These are phyloP conservation scores for Coenonympha arcania DNA, from an alignment of 2,888 invertebrate species.

Conservation along the genomic window DNA sequence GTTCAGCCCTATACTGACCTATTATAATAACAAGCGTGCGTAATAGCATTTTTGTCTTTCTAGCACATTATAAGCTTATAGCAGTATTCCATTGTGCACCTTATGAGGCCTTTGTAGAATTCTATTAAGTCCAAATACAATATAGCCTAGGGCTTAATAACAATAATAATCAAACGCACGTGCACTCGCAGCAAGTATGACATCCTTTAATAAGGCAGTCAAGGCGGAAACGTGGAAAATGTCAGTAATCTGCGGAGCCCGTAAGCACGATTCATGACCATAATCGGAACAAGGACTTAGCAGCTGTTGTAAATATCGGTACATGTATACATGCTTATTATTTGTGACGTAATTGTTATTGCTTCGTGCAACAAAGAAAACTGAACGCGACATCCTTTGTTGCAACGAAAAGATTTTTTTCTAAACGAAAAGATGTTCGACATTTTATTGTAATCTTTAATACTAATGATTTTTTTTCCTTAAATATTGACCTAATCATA, in stretches of 20 bases:
- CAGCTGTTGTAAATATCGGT: conserved; percentile 70
- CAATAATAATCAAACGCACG: conserved; percentile 47
- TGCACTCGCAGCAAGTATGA: conserved; percentile 47
- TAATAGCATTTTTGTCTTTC: conserved; percentile 14
- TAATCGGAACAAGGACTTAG: conserved; percentile 71
- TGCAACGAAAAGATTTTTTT: conserved; percentile 29
- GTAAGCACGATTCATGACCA: conserved; percentile 68
- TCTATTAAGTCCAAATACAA: conserved; percentile 27
- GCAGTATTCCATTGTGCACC: conserved; percentile 20
- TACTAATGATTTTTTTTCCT: too few relatives aligned
- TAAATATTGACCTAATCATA: too few relatives aligned
- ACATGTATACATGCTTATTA: conserved; percentile 52
- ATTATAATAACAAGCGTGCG: conserved; percentile 1
- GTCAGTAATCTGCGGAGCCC: conserved; percentile 63
- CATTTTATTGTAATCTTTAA: too few relatives aligned
- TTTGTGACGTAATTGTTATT: conserved; percentile 64
- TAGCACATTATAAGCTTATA: neutral
- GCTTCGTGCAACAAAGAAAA: conserved; percentile 64
- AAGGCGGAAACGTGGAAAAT: conserved; percentile 72
- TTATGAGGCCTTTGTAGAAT: conserved; percentile 23
- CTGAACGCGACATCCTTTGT: conserved; percentile 36
- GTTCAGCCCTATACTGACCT: neutral
- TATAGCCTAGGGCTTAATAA: conserved; percentile 32
- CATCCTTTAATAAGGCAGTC: conserved; percentile 67
- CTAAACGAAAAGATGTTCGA: too few relatives aligned